Conservation (phyloP, 2,888 invertebrate genomes). For the Serrognathus titanus region DNA sequence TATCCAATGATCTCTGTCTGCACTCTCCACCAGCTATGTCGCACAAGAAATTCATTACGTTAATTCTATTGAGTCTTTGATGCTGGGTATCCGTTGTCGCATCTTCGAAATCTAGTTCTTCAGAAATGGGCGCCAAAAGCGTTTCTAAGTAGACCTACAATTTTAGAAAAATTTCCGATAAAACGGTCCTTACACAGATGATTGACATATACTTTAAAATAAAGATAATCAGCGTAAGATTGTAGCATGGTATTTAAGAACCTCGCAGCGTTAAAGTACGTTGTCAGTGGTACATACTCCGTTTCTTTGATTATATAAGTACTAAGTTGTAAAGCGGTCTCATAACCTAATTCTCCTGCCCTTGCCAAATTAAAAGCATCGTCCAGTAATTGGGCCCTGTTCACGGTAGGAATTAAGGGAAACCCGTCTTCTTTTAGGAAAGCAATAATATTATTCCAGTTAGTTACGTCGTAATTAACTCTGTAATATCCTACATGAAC, state of each 20-base stretch:
- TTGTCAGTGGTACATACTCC: constrained; percentile 38
- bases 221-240: neutral
- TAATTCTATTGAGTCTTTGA: constrained; percentile 5
- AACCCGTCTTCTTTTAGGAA: constrained; percentile 43
- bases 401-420: constrained; percentile 53
- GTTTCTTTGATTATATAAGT: constrained; percentile 56
- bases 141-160: too few species aligned
- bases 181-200: too few species aligned
- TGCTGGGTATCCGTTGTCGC: neutral
- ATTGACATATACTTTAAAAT: neutral
- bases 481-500: constrained; percentile 39
- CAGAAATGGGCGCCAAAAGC: neutral
- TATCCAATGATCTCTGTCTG: neutral
- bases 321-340: constrained; percentile 55
- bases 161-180: too few species aligned
- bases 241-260: constrained; percentile 2
- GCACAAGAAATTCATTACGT: constrained; percentile 2
- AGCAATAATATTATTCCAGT: constrained; percentile 49
- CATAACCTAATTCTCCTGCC: constrained; percentile 56
- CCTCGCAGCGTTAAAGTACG: constrained; percentile 16
- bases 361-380: constrained; percentile 32
- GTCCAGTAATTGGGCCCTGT: constrained; percentile 55
- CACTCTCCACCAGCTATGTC: constrained; percentile 4
- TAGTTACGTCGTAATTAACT: constrained; percentile 44
- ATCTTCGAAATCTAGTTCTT: constrained; percentile 2